Percentiles rank a stretch among this genome's conserved stretches.
Evolutionary conservation across 2,797 vertebrate genomes (phyloP).

Genomic region (Sebastolobus altivelis): DNA sequence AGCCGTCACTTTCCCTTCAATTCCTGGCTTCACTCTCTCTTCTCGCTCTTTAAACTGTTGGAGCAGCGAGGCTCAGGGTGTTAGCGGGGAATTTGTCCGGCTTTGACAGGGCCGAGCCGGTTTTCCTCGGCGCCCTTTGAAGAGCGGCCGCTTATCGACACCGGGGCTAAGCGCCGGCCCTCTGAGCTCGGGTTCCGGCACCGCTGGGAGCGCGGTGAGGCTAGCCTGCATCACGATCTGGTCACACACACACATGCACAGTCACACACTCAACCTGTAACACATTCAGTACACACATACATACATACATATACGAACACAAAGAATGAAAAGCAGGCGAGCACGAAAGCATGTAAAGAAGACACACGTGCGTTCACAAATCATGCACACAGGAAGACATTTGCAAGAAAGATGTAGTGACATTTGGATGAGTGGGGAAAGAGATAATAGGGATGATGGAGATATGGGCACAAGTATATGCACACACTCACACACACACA

Average conservation of each 20-base stretch:
- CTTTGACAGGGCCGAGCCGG: slow-evolving; percentile 83
- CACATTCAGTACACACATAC: slow-evolving; percentile 19
- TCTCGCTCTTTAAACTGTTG: slow-evolving; percentile 80
- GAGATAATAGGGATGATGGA: slow-evolving; percentile 83
- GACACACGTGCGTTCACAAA: slow-evolving; percentile 56
- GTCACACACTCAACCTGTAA: slow-evolving; percentile 25
- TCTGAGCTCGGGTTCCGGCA: slow-evolving; percentile 75
- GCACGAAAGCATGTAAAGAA: slow-evolving; percentile 35
- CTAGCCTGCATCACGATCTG: slow-evolving; percentile 54
- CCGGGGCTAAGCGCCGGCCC: slow-evolving; percentile 80
- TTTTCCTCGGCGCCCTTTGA: slow-evolving; percentile 82
- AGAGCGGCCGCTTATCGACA: slow-evolving; percentile 83
- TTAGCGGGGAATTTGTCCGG: slow-evolving; percentile 85
- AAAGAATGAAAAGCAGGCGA: slow-evolving; percentile 14
- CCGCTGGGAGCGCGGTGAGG: slow-evolving; percentile 66
- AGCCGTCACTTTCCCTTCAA: slow-evolving; percentile 44
- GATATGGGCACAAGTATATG: slow-evolving; percentile 73
- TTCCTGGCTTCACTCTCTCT: slow-evolving; percentile 46
- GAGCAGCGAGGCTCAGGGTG: slow-evolving; percentile 80
- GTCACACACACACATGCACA: slow-evolving; percentile 48
- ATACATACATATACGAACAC: background rate
- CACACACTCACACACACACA: slow-evolving; percentile 33
- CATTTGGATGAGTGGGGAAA: slow-evolving; percentile 79
- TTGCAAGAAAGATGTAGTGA: slow-evolving; percentile 81
- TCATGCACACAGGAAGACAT: slow-evolving; percentile 74